Base-by-base conservation (phyloP, 2,797 vertebrate species). In the Pseudochirops cupreus region DNA sequence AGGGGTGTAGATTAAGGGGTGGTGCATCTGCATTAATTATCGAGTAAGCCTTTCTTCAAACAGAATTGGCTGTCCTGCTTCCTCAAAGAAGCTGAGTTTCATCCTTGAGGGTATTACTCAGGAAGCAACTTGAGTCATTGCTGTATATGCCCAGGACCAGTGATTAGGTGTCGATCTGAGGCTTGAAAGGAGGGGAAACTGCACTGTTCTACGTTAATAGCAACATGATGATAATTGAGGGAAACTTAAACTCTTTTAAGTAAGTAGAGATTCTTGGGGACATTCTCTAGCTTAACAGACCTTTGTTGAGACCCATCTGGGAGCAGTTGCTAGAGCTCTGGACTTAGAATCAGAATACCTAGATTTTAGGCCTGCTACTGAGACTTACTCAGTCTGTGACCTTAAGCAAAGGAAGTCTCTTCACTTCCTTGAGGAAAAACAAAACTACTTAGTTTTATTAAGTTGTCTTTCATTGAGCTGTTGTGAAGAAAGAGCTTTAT, bases 1-100 rank as follows among this genome's bases (percentile, higher is more conserved):
- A 97, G 55, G n/a, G 87, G 89, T 94, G 91, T 97, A 97, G 96
- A 96, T 94, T n/a, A 95, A 97, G 96, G 97, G 96, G 94, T 91
- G 82, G 89, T 97, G 95, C 87, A 33, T 91, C 24, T 93, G 16
- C 94, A 89, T 94, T 97, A 98, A 97, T 97, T 97, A 94, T 95
- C 96, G 94, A 95, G 89, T 97, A n/a, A 92, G 39, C 74, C 90
- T 46, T 82, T 91, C 91, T 94, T 96, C 92, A 90, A 90, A 93
- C 94, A 87, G 91, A 97, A 92, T 94, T n/a, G 96, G 91, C 93
- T 94, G 62, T 52, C 56, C 92, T 93, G 89, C 59, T 56, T 96
- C 94, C 89, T 92, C 95, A 91, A 55, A 90, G 95, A 95, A 94
- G 94, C 91, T 96, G 93, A 97, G 97, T 97, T 96, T 96, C 96